Conservation (phyloP, 2,113 vertebrate species). For the Ptyas mucosa region DNA sequence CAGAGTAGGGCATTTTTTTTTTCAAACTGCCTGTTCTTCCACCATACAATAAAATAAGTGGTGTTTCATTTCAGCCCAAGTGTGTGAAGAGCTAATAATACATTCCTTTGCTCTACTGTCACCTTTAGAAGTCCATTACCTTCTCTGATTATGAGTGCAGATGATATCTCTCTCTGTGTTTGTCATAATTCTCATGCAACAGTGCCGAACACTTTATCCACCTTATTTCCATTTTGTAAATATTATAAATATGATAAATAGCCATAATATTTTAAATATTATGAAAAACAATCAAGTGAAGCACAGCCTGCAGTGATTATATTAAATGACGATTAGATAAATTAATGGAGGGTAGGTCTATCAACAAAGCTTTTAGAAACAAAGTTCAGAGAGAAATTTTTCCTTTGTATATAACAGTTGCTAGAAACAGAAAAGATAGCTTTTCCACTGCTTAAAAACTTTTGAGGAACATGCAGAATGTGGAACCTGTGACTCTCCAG, state of each 20-base stretch:
- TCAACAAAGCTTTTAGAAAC: background rate
- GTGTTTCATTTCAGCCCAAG: constrained; percentile 67
- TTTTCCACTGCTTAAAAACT: background rate
- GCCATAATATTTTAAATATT: background rate
- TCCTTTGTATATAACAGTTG: background rate
- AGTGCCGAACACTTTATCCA: constrained; percentile 41
- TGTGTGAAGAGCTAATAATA: constrained; percentile 60
- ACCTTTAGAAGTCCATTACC: constrained; percentile 27
- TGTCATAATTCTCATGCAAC: background rate
- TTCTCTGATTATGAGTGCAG: background rate
- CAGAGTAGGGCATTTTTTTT: background rate
- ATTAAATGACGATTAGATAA: constrained; percentile 49
- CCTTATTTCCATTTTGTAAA: constrained; percentile 37
- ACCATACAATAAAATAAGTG: constrained; percentile 57
- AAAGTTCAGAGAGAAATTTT: background rate
- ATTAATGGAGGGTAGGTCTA: background rate
- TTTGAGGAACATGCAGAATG: background rate
- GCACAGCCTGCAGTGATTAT: constrained; percentile 30
- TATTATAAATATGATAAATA: constrained; percentile 17
- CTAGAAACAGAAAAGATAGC: background rate
- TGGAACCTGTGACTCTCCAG: background rate
- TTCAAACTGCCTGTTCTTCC: background rate
- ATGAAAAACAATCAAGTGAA: constrained; percentile 21
- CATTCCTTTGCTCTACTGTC: constrained; percentile 47
- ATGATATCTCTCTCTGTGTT: background rate